phyloP scores from a whole-genome alignment of 2,888 invertebrate species.

The Zygothrica quintamaculata region DNA sequence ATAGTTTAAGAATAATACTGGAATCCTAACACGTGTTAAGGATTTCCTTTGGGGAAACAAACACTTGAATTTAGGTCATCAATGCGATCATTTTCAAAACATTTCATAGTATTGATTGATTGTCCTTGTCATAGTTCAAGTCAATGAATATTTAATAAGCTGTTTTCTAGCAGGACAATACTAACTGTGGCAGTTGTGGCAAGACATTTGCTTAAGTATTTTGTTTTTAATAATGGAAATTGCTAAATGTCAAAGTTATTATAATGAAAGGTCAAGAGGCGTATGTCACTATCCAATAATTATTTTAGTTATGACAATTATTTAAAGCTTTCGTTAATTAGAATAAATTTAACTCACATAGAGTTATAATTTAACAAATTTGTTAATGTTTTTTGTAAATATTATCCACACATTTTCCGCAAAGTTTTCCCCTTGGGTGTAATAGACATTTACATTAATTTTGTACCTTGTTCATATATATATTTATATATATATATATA shows the following conservation, averaged over 20 bases:
- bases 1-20: no score
- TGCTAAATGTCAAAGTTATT: constrained; percentile 41
- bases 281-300: no score
- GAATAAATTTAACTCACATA: no score
- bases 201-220: constrained; percentile 6
- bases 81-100: no score
- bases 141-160: constrained; percentile 27
- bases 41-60: no score
- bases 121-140: background rate
- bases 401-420: constrained; percentile 3
- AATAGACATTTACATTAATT: background rate
- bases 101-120: background rate
- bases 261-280: constrained; percentile 2
- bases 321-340: no score
- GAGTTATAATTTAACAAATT: no score
- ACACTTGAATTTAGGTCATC: no score
- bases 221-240: constrained; percentile 4
- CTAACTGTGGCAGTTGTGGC: constrained; percentile 9
- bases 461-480: constrained; percentile 23
- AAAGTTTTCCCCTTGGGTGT: background rate
- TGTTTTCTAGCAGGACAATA: constrained; percentile 3
- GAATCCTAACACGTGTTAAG: no score
- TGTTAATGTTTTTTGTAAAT: no score
- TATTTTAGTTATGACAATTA: no score
- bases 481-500: constrained; percentile 32